These are phyloP conservation scores for Calameuta pallipes DNA, from an alignment of 2,888 invertebrate species.

Conservation along the genomic window DNA sequence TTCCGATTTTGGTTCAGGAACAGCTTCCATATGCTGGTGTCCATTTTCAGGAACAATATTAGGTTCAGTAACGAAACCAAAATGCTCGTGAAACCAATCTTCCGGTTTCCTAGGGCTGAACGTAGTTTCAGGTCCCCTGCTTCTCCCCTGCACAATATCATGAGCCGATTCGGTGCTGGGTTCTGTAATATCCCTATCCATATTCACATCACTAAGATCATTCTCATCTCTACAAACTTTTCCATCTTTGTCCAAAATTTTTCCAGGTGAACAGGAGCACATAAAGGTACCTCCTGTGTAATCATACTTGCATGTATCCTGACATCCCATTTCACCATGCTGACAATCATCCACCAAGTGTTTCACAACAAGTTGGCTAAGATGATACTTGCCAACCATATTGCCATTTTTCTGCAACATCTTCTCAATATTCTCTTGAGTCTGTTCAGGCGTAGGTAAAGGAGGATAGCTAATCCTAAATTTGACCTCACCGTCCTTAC, in stretches of 20 bases:
- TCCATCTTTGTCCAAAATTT: constrained; percentile 67
- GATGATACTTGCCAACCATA: constrained; percentile 52
- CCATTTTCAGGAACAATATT: constrained; percentile 33
- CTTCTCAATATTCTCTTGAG: constrained; percentile 50
- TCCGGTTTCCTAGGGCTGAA: constrained; percentile 40
- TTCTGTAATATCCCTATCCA: constrained; percentile 39
- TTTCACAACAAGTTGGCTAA: constrained; percentile 45
- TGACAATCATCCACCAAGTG: constrained; percentile 74
- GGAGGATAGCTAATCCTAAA: constrained; percentile 58
- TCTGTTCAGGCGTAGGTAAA: constrained; percentile 42
- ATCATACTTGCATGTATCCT: constrained; percentile 76
- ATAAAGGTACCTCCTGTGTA: constrained; percentile 72
- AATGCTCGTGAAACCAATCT: constrained; percentile 34
- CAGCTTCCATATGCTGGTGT: constrained; percentile 38
- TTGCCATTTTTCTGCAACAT: constrained; percentile 48
- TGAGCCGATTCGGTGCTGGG: constrained; percentile 36
- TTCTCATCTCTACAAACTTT: constrained; percentile 65
- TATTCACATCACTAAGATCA: constrained; percentile 48
- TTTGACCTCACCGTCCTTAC: constrained; percentile 50
- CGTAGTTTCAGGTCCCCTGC: constrained; percentile 38
- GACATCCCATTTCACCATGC: constrained; percentile 75
- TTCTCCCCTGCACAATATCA: constrained; percentile 54
- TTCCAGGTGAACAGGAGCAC: constrained; percentile 74
- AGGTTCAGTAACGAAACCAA: constrained; percentile 25
- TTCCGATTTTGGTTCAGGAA: constrained; percentile 34